These are phyloP conservation scores for Prunella himalayana DNA, from an alignment of 2,113 vertebrate species.

Conservation along the genomic window DNA sequence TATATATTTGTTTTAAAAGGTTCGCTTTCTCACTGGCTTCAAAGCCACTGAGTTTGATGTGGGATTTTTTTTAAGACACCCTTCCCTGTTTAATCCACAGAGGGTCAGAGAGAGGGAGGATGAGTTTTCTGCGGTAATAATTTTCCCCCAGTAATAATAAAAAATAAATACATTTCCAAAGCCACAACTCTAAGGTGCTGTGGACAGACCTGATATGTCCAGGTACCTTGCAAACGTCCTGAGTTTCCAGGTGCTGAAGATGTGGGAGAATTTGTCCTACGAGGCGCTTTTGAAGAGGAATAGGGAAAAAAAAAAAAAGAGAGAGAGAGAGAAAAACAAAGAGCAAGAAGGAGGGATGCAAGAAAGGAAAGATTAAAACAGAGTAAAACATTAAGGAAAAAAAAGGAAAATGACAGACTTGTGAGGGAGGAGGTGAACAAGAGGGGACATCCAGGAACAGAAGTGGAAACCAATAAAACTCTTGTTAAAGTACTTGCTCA, in stretches of 20 bases:
- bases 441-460: neutral
- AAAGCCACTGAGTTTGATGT: neutral
- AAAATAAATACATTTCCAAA: neutral
- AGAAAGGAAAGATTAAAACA: neutral
- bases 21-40: neutral
- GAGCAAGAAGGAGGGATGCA: accelerated
- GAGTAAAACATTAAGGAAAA: accelerated
- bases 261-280: neutral
- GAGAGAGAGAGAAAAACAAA: accelerated
- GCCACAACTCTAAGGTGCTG: neutral
- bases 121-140: neutral
- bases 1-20: neutral
- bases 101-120: neutral
- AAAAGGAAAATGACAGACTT: accelerated
- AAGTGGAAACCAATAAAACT: constrained; percentile 66
- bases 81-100: neutral
- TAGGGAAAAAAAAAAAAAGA: too few relatives aligned
- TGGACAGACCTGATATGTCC: neutral
- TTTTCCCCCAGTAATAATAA: neutral
- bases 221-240: neutral
- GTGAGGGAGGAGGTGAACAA: neutral
- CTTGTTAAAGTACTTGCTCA: constrained; percentile 59
- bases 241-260: neutral
- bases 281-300: accelerated
- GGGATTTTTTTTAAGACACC: neutral